phyloP scores from a whole-genome alignment of 2,113 vertebrate species.

The Mastomys coucha region DNA sequence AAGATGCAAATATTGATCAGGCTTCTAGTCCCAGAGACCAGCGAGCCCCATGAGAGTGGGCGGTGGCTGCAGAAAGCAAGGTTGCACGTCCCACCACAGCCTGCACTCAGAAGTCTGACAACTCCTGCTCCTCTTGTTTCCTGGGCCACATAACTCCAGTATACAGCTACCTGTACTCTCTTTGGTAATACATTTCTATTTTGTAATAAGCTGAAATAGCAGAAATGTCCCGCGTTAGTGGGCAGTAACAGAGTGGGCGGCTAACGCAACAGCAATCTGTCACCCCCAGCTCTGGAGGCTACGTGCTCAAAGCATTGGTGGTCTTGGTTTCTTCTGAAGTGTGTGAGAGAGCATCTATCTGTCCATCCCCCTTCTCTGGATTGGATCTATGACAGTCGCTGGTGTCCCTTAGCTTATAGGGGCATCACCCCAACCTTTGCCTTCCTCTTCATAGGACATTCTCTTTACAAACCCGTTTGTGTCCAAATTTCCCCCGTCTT shows the following conservation, averaged over 20 bases:
- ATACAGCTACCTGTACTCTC: background rate
- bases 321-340: background rate
- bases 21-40: background rate
- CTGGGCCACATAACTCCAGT: background rate
- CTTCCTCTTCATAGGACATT: background rate
- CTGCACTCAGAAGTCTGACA: background rate
- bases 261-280: background rate
- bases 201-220: background rate
- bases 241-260: background rate
- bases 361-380: background rate
- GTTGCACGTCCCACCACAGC: background rate
- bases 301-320: background rate
- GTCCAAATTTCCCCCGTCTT: background rate
- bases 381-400: background rate
- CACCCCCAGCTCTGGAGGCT: background rate
- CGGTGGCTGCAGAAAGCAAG: accelerated
- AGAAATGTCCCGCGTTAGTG: background rate
- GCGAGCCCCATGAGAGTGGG: background rate
- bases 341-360: background rate
- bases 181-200: background rate
- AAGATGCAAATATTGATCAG: background rate
- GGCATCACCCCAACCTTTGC: background rate
- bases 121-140: background rate
- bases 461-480: background rate
- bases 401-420: background rate